phyloP scores from a whole-genome alignment of 2,797 vertebrate genomes.

The Micropoecilia bifurca region DNA sequence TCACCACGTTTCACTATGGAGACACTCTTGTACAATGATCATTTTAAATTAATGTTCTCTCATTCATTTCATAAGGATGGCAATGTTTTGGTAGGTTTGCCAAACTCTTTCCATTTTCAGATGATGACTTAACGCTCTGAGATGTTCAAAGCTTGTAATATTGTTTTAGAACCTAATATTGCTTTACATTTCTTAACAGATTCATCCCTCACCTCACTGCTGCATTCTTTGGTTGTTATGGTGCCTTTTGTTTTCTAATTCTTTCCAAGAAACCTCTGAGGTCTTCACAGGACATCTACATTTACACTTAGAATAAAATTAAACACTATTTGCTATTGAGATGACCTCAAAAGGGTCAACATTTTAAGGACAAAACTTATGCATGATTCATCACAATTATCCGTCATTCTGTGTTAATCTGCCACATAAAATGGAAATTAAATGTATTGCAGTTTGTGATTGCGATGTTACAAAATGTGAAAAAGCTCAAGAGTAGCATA shows the following conservation, averaged over 20 bases:
- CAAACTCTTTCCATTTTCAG: too few relatives aligned
- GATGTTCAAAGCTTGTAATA: not conserved
- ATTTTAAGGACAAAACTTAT: not conserved
- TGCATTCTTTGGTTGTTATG: not conserved
- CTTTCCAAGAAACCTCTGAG: not conserved
- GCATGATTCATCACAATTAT: not conserved
- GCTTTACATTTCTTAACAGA: not conserved
- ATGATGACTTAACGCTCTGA: not conserved
- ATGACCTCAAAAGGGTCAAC: not conserved
- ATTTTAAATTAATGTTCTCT: not conserved
- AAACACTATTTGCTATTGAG: not conserved
- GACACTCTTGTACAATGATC: not conserved
- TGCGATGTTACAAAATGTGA: not conserved
- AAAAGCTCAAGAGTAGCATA: not conserved
- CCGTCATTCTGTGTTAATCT: not conserved
- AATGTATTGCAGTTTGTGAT: not conserved
- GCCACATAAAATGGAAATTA: not conserved
- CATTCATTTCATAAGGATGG: not conserved
- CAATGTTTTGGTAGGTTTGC: not conserved
- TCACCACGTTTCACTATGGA: not conserved
- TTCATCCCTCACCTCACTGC: not conserved
- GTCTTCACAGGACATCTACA: not conserved
- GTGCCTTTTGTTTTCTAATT: not conserved
- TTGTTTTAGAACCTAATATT: not conserved
- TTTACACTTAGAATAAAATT: not conserved